These are phyloP conservation scores for Meghimatium bilineatum DNA, from an alignment of 2,888 invertebrate species.

Conservation along the genomic window DNA sequence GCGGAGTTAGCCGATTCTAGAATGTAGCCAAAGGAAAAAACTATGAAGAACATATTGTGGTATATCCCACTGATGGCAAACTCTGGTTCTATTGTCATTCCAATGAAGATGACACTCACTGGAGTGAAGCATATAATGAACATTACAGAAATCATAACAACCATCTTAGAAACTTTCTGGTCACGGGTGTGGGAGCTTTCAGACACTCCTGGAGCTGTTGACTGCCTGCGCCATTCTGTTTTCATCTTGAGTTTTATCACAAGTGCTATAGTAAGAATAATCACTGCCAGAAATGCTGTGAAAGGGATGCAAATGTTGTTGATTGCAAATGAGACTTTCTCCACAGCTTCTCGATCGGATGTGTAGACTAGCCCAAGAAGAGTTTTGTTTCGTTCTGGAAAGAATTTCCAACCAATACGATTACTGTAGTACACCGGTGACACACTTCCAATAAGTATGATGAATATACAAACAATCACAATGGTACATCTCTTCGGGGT, in stretches of 20 bases:
- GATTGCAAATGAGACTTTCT: slow-evolving; percentile 17
- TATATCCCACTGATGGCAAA: neutral
- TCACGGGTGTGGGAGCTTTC: neutral
- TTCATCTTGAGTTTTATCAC: slow-evolving; percentile 5
- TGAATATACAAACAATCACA: slow-evolving; percentile 8
- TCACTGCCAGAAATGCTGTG: slow-evolving; percentile 5
- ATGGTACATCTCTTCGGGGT: slow-evolving; percentile 16
- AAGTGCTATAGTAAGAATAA: neutral
- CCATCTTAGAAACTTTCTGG: slow-evolving; percentile 15
- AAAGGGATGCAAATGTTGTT: slow-evolving; percentile 23
- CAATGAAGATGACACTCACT: slow-evolving; percentile 10
- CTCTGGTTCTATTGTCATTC: slow-evolving; percentile 13
- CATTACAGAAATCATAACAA: slow-evolving; percentile 6
- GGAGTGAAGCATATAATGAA: slow-evolving; percentile 23
- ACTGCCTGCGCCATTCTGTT: slow-evolving; percentile 9
- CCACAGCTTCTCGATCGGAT: neutral
- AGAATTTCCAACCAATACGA: slow-evolving; percentile 2
- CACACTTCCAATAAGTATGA: slow-evolving; percentile 9
- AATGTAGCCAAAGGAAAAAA: neutral
- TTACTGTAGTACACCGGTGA: slow-evolving; percentile 16
- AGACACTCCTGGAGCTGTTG: neutral
- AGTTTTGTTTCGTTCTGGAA: slow-evolving; percentile 7
- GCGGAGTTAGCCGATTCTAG: slow-evolving; percentile 9
- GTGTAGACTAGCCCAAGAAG: neutral
- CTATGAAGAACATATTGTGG: slow-evolving; percentile 21